Evolutionary conservation across 30 jellyfish, hydroid and myxozoan species (phyloP), one percentile per base, ranked within the genome.

Genomic region (Hydra vulgaris): DNA sequence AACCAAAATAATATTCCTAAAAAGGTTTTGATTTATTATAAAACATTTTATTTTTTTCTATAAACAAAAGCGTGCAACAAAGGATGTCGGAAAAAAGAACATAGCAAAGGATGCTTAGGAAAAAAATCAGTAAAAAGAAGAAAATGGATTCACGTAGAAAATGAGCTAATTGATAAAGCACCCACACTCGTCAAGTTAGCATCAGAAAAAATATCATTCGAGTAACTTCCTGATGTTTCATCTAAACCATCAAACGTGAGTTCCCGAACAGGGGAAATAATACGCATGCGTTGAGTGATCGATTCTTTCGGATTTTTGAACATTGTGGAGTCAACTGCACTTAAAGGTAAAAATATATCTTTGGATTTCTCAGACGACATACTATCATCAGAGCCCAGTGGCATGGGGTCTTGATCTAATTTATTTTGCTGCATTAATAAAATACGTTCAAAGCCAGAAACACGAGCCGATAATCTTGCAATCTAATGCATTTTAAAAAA

Each of bases 381-480:
- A 40, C 61, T 40, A 40, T 40, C 61, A 12, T 40, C 61, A 40
- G 61, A 3, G 5, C 61, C 12, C 12, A 40, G 61, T 12, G 12
- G 61, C 12, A 3, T 40, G 61, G 61, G 12, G 12, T 40, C 61
- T 40, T 12, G 61, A 3, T 40, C 61, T 40, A 40, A 40, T 5
- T 3, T 12, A 40, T 40, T 40, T 40, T 12, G 5, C 12, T 40
- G 61, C 5, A 5, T 40, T 3, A 3, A 53, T 54, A 70, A 27
- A 75, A 71, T 15, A 23, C 83, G 17, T 25, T 75, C 83, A 22
- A 25, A 75, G 21, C 83, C 71, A n/a, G 83, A 75, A 17, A 75
- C 17, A 53, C 83, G 83, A 0, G 83, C 83, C n/a, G 83, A 75
- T 25, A 15, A 75, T 26, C 83, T 67, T 23, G 83, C 83, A 75